Evolutionary conservation across 2,797 vertebrate species (phyloP).

Genomic region (Lerista edwardsae): DNA sequence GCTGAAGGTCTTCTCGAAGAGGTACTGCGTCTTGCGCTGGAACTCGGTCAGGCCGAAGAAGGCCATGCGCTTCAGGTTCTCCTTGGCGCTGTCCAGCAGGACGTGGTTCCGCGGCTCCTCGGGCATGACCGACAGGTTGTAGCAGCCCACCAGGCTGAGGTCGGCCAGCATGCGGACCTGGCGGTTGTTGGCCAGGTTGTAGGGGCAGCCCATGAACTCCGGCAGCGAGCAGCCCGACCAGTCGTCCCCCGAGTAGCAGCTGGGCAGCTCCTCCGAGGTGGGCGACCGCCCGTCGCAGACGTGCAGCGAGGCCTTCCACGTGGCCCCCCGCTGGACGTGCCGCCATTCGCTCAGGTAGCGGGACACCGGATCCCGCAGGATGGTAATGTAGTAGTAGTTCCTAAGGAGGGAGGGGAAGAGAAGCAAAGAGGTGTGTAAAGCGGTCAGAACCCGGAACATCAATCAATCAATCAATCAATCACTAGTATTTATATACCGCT

Average conservation of each 20-base stretch:
- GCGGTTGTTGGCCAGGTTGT: constrained; percentile 96
- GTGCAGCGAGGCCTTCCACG: constrained; percentile 95
- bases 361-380: constrained; percentile 93
- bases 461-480: too few relatives aligned
- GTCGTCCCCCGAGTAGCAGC: constrained; percentile 93
- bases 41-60: constrained; percentile 97
- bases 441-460: too few relatives aligned
- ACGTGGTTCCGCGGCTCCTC: constrained; percentile 90
- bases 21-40: constrained; percentile 96
- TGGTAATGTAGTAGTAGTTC: constrained; percentile 98
- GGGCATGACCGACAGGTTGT: constrained; percentile 92
- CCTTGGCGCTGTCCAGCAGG: constrained; percentile 93
- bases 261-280: constrained; percentile 91
- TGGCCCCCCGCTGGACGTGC: constrained; percentile 94
- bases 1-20: constrained; percentile 95
- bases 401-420: constrained; percentile 66
- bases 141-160: constrained; percentile 96
- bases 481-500: too few relatives aligned
- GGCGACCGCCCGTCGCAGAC: constrained; percentile 93
- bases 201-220: constrained; percentile 96
- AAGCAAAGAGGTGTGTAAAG: constrained; percentile 30
- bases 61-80: constrained; percentile 93
- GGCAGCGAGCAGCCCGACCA: constrained; percentile 94
- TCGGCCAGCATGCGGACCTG: constrained; percentile 97
- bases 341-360: constrained; percentile 97